A percentile compares a stretch with the other conserved stretches of the same genome.
phyloP scores from a whole-genome alignment of 2,797 vertebrate species.

The Carduelis carduelis region DNA sequence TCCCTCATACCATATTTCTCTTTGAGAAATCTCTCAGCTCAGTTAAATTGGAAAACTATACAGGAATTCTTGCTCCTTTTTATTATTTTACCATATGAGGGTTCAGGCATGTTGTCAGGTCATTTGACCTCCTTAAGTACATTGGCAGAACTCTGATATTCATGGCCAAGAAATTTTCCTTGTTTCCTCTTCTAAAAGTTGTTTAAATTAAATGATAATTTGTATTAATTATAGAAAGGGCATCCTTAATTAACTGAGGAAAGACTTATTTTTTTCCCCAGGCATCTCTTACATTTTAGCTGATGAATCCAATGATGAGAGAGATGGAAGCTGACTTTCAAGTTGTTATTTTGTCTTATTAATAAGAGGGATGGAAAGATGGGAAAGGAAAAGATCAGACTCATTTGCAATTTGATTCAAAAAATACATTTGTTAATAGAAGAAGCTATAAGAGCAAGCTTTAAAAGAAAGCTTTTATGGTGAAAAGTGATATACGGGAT shows the following conservation, averaged over 20 bases:
- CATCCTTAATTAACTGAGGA: not conserved
- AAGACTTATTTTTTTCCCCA: not conserved
- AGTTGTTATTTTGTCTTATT: not conserved
- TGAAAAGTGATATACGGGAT: not conserved
- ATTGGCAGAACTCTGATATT: constrained; percentile 21
- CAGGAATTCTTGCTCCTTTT: not conserved
- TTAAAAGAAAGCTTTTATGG: not conserved
- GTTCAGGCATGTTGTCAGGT: constrained; percentile 26
- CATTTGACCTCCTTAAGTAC: constrained; percentile 52
- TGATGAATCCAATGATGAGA: not conserved
- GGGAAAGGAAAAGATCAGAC: not conserved
- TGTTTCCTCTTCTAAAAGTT: constrained; percentile 5
- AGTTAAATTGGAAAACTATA: not conserved
- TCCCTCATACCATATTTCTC: not conserved
- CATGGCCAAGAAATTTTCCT: constrained; percentile 7
- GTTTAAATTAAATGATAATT: constrained; percentile 1
- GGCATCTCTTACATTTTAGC: not conserved
- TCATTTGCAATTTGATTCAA: not conserved
- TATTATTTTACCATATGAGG: constrained; percentile 53
- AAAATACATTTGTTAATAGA: not conserved
- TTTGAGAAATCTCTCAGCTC: constrained; percentile 12
- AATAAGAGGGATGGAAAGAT: not conserved
- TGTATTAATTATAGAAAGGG: not conserved
- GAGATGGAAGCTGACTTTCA: not conserved
- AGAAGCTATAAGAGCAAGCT: not conserved